Conservation (phyloP, 2,888 invertebrate genomes). For the Drosophila leonis region DNA sequence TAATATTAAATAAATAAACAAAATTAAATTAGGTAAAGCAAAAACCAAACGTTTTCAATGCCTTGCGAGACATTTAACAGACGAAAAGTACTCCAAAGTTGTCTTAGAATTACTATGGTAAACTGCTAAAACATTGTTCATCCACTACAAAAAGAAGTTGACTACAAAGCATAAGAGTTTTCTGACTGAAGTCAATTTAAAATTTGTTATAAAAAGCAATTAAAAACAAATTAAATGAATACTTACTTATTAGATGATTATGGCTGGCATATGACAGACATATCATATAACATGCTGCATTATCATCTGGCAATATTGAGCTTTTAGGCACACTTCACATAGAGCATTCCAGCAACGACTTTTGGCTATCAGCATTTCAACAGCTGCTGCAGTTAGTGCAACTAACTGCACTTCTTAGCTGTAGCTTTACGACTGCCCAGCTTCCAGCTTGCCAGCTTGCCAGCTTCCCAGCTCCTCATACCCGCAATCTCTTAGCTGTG, state of each 20-base stretch:
- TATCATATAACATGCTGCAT: not conserved
- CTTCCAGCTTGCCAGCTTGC: slow-evolving; percentile 36
- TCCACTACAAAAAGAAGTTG: not conserved
- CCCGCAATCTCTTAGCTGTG: slow-evolving; percentile 36
- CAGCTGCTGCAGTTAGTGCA: slow-evolving; percentile 23
- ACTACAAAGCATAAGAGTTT: not conserved
- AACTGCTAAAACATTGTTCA: not conserved
- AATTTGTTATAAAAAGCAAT: not conserved
- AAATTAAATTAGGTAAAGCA: too few species aligned
- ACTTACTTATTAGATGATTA: not conserved
- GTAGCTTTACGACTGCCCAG: slow-evolving; percentile 30
- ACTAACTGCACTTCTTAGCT: slow-evolving; percentile 51
- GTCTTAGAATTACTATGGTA: too few species aligned
- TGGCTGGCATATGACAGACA: not conserved
- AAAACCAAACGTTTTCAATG: too few species aligned
- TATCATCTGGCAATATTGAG: not conserved
- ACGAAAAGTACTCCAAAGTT: too few species aligned
- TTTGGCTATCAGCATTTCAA: slow-evolving; percentile 18
- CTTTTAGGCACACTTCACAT: not conserved
- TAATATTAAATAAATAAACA: too few species aligned
- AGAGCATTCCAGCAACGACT: slow-evolving; percentile 44
- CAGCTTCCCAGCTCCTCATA: slow-evolving; percentile 23
- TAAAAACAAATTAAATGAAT: not conserved
- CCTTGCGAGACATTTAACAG: too few species aligned
- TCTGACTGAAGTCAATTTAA: not conserved